phyloP scores from a whole-genome alignment of 2,888 invertebrate genomes.

The Conomelus anceps region DNA sequence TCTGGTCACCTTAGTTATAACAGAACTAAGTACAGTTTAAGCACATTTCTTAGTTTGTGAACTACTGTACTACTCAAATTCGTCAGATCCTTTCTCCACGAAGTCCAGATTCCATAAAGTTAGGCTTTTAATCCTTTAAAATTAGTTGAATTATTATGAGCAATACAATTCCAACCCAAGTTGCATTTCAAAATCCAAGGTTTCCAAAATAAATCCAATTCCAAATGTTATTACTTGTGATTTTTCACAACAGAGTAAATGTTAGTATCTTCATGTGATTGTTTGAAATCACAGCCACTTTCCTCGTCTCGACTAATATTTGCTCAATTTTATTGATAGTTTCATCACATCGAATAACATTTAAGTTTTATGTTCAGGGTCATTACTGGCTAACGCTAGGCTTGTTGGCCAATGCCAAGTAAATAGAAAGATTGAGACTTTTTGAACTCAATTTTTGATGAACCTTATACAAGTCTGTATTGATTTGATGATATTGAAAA shows the following conservation, averaged over 20 bases:
- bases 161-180: too few relatives aligned
- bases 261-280: not conserved
- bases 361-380: not conserved
- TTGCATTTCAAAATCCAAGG: not conserved
- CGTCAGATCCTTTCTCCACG: too few relatives aligned
- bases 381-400: not conserved
- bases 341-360: not conserved
- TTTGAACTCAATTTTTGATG: not conserved
- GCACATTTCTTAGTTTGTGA: too few relatives aligned
- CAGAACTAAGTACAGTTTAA: too few relatives aligned
- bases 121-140: too few relatives aligned
- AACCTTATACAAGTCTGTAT: too few relatives aligned
- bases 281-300: not conserved
- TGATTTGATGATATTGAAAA: too few relatives aligned
- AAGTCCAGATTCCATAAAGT: too few relatives aligned
- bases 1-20: too few relatives aligned
- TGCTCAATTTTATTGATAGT: not conserved
- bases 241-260: not conserved
- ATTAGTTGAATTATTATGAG: too few relatives aligned
- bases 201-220: not conserved
- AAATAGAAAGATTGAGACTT: not conserved
- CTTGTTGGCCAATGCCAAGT: not conserved
- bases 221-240: too few relatives aligned
- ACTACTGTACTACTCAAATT: too few relatives aligned
- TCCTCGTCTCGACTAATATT: not conserved